These are phyloP conservation scores for Blomia tropicalis DNA, from an alignment of 2,888 invertebrate species.

Conservation along the genomic window DNA sequence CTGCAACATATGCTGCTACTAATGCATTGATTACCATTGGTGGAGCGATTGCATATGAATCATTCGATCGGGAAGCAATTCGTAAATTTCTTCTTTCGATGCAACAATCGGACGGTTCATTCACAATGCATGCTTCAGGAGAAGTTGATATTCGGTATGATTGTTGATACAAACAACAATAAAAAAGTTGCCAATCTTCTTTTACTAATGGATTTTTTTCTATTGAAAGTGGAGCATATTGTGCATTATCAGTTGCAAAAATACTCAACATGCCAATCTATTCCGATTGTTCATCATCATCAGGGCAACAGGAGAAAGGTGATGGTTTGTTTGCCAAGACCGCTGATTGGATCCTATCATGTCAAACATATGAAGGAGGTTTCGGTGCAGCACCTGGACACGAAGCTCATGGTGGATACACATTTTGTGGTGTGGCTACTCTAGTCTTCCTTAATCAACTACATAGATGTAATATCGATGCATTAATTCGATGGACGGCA, in stretches of 20 bases:
- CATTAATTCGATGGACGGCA: conserved; percentile 64
- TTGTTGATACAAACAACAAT: conserved; percentile 32
- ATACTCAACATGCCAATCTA: conserved; percentile 49
- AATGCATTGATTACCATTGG: conserved; percentile 80
- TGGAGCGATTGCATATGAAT: conserved; percentile 62
- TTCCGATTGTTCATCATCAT: conserved; percentile 41
- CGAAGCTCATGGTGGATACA: conserved; percentile 99
- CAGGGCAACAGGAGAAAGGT: neutral
- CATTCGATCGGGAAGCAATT: conserved; percentile 63
- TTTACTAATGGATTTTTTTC: neutral
- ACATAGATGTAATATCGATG: conserved; percentile 54
- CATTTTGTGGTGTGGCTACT: conserved; percentile 87
- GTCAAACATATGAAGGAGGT: conserved; percentile 94
- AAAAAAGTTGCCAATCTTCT: neutral
- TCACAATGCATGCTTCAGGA: conserved; percentile 73
- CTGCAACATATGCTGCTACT: conserved; percentile 92
- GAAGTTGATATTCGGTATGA: conserved; percentile 79
- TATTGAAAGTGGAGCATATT: conserved; percentile 67
- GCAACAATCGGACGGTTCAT: conserved; percentile 69
- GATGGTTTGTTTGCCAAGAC: conserved; percentile 57
- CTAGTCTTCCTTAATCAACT: conserved; percentile 62
- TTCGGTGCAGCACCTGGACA: conserved; percentile 82
- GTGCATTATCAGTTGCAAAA: conserved; percentile 76
- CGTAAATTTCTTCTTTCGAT: conserved; percentile 61
- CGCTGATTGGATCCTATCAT: conserved; percentile 61